Conservation (phyloP, 2,888 invertebrate species). For the Polyommatus iphigenia region DNA sequence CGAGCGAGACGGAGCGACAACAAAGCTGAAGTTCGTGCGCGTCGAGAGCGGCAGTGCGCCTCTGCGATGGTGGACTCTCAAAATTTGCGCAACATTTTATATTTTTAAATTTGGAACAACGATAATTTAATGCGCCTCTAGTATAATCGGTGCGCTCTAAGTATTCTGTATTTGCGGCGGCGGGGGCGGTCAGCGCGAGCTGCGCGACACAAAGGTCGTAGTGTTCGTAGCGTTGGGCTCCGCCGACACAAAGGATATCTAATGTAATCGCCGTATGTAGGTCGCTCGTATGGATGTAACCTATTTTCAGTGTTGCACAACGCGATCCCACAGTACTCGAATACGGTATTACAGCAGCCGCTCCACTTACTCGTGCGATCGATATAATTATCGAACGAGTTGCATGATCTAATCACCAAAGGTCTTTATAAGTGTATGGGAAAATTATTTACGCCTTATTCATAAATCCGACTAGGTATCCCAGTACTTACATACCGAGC, state of each 20-base stretch:
- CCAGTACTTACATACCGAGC: neutral
- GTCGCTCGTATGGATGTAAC: conserved; percentile 59
- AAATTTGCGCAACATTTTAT: conserved; percentile 31
- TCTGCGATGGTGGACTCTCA: conserved; percentile 22
- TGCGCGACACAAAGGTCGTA: conserved; percentile 31
- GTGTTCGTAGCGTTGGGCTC: conserved; percentile 38
- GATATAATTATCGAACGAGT: conserved; percentile 49
- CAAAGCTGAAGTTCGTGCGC: conserved; percentile 75
- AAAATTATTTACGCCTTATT: conserved; percentile 22
- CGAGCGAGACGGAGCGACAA: conserved; percentile 76
- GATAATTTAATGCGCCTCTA: conserved; percentile 29
- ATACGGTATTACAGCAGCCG: conserved; percentile 52
- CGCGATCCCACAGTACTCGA: conserved; percentile 53
- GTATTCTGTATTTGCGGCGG: conserved; percentile 30
- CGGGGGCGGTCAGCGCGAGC: neutral
- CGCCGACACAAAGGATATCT: conserved; percentile 52
- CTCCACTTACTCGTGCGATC: conserved; percentile 56
- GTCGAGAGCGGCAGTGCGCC: conserved; percentile 37
- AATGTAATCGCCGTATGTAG: conserved; percentile 54
- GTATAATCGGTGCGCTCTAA: conserved; percentile 19
- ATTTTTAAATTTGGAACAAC: conserved; percentile 10
- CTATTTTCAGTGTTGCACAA: conserved; percentile 67
- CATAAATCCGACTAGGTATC: neutral
- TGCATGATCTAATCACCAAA: conserved; percentile 36
- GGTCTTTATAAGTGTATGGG: conserved; percentile 24